A percentile compares a stretch with the other conserved stretches of the same genome.
phyloP scores from a whole-genome alignment of 2,888 invertebrate species.

The Lamellibrachia satsuma region DNA sequence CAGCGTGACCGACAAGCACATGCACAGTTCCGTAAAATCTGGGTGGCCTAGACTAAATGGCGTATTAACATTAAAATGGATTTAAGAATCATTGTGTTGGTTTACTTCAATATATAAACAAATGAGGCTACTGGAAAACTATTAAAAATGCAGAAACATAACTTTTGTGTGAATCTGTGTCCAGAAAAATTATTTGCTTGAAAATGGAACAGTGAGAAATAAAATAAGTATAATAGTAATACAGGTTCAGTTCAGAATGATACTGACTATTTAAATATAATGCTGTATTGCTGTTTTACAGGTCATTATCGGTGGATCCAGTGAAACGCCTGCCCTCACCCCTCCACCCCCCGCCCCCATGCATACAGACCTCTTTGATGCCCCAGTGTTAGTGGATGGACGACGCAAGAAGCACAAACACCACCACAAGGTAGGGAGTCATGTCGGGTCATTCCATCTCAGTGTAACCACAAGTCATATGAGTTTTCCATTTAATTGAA shows the following conservation, averaged over 20 bases:
- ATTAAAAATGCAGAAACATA: too few relatives aligned
- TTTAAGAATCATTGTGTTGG: too few relatives aligned
- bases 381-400: neutral
- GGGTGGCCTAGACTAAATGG: too few relatives aligned
- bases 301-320: neutral
- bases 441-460: too few relatives aligned
- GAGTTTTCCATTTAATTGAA: too few relatives aligned
- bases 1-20: too few relatives aligned
- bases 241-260: neutral
- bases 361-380: slow-evolving; percentile 32
- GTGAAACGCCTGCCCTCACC: neutral
- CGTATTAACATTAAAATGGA: too few relatives aligned
- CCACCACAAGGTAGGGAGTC: slow-evolving; percentile 13
- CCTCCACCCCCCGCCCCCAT: slow-evolving; percentile 23
- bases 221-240: neutral
- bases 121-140: too few relatives aligned
- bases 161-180: too few relatives aligned
- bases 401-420: slow-evolving; percentile 1
- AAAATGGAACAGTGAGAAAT: neutral
- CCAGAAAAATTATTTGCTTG: too few relatives aligned
- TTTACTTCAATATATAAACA: too few relatives aligned
- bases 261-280: neutral
- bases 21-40: too few relatives aligned
- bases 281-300: neutral
- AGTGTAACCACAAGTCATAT: neutral